phyloP scores from a whole-genome alignment of 2,113 vertebrate species.

The Lepus americanus region DNA sequence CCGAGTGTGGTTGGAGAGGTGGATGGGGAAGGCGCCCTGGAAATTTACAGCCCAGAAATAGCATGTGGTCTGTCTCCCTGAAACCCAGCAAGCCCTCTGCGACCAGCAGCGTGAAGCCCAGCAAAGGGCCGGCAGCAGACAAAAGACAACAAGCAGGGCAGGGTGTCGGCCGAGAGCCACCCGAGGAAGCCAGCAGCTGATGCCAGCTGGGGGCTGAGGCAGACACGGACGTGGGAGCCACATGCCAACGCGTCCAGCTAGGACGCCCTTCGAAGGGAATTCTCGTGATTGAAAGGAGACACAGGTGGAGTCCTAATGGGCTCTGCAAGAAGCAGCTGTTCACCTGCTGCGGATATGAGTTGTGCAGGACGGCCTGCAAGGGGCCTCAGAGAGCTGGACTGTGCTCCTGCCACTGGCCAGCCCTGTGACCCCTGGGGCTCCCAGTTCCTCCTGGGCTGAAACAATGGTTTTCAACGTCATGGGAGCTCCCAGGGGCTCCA shows the following conservation, averaged over 20 bases:
- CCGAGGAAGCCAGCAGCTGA: background rate
- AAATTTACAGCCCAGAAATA: conserved; percentile 74
- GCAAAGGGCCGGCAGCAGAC: background rate
- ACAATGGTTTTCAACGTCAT: accelerated
- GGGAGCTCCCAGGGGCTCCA: accelerated
- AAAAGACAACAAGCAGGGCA: accelerated
- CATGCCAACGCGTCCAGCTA: background rate
- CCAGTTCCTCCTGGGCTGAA: background rate
- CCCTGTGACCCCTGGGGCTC: accelerated
- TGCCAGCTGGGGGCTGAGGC: no score
- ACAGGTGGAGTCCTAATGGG: accelerated
- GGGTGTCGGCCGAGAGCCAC: background rate
- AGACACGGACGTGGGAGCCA: accelerated
- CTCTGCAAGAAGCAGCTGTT: background rate
- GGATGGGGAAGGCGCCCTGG: conserved; percentile 50
- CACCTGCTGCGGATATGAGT: background rate
- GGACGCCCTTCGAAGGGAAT: background rate
- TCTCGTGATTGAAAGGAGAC: no score
- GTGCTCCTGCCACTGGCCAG: background rate
- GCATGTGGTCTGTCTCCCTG: conserved; percentile 49
- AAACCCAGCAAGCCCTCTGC: background rate
- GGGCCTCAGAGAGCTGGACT: no score
- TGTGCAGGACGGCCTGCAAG: accelerated
- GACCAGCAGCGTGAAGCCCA: background rate
- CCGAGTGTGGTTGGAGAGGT: conserved; percentile 68